Percentiles rank a stretch among this genome's conserved stretches.
Conservation (phyloP, 1,140 invertebrate genomes). For the Coelopa frigida region DNA sequence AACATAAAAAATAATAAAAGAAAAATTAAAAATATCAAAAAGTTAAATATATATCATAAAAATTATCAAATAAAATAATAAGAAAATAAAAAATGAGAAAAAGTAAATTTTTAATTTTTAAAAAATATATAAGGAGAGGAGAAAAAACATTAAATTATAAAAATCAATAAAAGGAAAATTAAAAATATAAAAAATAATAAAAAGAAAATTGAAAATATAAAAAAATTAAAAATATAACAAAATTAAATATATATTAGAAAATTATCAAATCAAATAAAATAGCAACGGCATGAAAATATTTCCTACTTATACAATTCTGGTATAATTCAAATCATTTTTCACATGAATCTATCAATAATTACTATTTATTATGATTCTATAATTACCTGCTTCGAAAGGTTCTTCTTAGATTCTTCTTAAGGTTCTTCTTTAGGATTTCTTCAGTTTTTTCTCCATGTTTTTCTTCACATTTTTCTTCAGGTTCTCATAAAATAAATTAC, state of each 20-base stretch:
- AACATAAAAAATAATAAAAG: not conserved
- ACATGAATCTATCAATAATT: too few relatives aligned
- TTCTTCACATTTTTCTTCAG: too few relatives aligned
- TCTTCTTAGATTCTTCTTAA: too few relatives aligned
- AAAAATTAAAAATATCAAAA: not conserved
- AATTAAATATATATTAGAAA: not conserved
- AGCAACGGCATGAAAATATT: too few relatives aligned
- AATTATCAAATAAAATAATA: not conserved
- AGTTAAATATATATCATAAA: not conserved
- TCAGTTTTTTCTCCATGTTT: too few relatives aligned
- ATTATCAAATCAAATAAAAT: constrained; percentile 1
- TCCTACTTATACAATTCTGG: too few relatives aligned
- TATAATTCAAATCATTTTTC: too few relatives aligned
- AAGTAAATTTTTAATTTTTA: not conserved
- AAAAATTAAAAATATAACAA: not conserved
- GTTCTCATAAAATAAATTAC: too few relatives aligned
- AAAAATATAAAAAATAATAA: not conserved
- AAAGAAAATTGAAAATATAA: not conserved
- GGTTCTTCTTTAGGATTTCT: too few relatives aligned
- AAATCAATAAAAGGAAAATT: not conserved
- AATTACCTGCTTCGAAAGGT: too few relatives aligned
- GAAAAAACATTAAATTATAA: not conserved
- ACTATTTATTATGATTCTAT: too few relatives aligned
- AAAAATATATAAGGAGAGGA: not conserved
- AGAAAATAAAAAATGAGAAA: not conserved